Percentiles rank a stretch among this genome's conserved stretches.
These are phyloP conservation scores for Augochlorella aurata DNA, from an alignment of 2,888 invertebrate species.

Conservation along the genomic window DNA sequence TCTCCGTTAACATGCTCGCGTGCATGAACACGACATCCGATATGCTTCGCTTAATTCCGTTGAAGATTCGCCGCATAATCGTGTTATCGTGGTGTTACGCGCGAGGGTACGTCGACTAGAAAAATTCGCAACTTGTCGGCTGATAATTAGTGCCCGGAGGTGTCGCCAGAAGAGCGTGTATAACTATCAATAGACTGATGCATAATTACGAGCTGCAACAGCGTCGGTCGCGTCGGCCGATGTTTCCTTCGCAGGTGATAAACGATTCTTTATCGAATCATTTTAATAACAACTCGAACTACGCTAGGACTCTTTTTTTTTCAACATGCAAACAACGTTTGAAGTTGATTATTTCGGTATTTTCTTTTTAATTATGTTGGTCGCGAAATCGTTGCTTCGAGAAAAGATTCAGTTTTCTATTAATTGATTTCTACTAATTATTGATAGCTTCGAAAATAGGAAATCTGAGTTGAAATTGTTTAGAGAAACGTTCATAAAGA, in stretches of 20 bases:
- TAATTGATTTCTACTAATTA: too few relatives aligned
- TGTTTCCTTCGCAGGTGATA: not conserved
- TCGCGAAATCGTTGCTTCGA: too few relatives aligned
- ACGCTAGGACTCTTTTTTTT: too few relatives aligned
- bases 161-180: not conserved
- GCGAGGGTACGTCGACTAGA: conserved; percentile 21
- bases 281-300: too few relatives aligned
- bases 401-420: too few relatives aligned
- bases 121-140: conserved; percentile 22
- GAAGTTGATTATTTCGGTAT: too few relatives aligned
- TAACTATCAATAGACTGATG: conserved; percentile 27
- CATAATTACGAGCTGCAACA: conserved; percentile 25
- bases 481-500: too few relatives aligned
- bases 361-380: too few relatives aligned
- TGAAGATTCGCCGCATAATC: conserved; percentile 43
- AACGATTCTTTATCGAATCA: not conserved
- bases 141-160: conserved; percentile 34
- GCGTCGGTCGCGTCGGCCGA: not conserved
- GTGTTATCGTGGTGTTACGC: conserved; percentile 33
- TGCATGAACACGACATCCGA: conserved; percentile 55
- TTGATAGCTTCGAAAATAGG: too few relatives aligned
- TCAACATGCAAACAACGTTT: too few relatives aligned
- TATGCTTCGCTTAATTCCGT: conserved; percentile 55
- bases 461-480: too few relatives aligned
- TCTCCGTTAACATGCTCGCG: conserved; percentile 54